Base-by-base conservation (phyloP, 2,797 vertebrate genomes). In the Lutjanus campechanus region DNA sequence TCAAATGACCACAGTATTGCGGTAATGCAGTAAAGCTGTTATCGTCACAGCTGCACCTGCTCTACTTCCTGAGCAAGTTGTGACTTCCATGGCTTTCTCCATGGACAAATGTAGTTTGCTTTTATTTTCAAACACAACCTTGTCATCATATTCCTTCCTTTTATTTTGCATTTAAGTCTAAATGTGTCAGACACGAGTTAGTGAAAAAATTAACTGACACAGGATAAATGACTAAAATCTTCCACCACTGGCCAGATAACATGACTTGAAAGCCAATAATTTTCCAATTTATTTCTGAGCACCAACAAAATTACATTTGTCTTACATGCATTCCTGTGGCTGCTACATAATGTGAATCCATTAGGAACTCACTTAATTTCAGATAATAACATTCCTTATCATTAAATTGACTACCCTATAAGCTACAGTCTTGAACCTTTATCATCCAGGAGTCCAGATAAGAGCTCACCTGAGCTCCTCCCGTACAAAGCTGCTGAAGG, bases 21-120 rank as follows among this genome's bases (percentile, higher is more conserved):
- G 3, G 29, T 36, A 36, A 36, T 36, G 29, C 5, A 5, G 29
- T 36, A 36, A 36, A 36, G 29, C 29, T 36, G 29, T 36, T 36
- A 36, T 36, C 29, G 5, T 36, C 29, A 36, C 29, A 36, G 29
- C 29, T 5, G 5, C 5, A 19, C 10, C 4, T 19, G 58, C 15
- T 56, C 55, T 8, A 2, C 8, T 10, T 59, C 8, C 8, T 17
- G 17, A 17, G 7, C 41, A 16, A 77, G 29, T 36, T 70, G 69
- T 80, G 68, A 83, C 56, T 73, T 83, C 74, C 19, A 47, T 79
- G 71, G 76, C 65, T 72, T 76, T 75, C 22, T 79, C 74, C 53
- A 55, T 11, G 4, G 20, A 17, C n/a, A 74, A 59, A 65, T 60
- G 79, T 60, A 64, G 71, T 60, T 20, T 60, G 61, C 41, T 56